Evolutionary conservation across 2,113 vertebrate species (phyloP), one percentile per base, ranked within the genome.

Genomic region (Microcebus murinus): DNA sequence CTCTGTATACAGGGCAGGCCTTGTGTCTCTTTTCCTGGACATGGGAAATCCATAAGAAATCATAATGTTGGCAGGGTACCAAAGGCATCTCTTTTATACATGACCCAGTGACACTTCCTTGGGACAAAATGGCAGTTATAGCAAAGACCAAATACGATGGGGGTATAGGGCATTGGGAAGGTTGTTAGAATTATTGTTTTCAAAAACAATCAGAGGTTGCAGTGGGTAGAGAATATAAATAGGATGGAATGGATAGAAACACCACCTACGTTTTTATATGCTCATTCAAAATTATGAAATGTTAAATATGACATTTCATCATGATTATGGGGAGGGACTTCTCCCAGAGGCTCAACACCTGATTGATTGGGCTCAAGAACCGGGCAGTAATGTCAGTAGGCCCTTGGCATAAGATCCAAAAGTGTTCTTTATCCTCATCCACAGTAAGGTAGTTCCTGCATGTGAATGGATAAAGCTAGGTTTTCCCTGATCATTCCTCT

Each of bases 401-500:
- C 91, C 34, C 52, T 83, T 21, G 61, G 17, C 29, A 57, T 84
- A 73, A 92, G 31, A 31, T 84, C n/a, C 67, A 83, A 76, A 87
- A 85, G 45, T 34, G 34, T 76, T 91, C 65, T 94, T 84, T 92
- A 82, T 39, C 4, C 39, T 92, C 36, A 91, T 2, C 39, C 31
- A 36, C 15, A 95, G 7, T 87, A 86, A 71, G 42, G 11, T 50
- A 74, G 3, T 83, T 29, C 9, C 3, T 74, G 25, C 3, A 23
- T n/a, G 15, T 95, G 82, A 95, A 45, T 95, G 13, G 52, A 15
- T 87, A 89, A 71, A 91, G 6, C 61, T 90, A 39, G 73, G 14
- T 92, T 96, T 97, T 96, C 65, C 36, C 20, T 73, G 55, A 91
- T 39, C 45, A 71, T 3, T 93, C 55, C 36, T 92, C 77, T 94